Evolutionary conservation across 2,888 invertebrate species (phyloP), one percentile per base, ranked within the genome.

Genomic region (Xestia rhomboidea): DNA sequence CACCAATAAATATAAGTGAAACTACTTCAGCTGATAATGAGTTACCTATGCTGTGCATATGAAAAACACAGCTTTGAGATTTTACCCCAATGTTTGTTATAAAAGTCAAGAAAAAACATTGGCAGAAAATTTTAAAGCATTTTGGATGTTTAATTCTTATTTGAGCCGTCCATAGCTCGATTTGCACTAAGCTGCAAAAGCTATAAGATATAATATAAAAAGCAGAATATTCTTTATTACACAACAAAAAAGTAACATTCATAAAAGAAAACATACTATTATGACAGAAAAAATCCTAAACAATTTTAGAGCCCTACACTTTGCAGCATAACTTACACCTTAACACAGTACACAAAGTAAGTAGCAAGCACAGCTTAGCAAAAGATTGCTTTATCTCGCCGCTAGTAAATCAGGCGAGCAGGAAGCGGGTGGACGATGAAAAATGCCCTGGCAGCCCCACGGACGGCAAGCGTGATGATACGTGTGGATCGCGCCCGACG

Each of bases 381-480:
- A 90, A 90, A 92, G 90, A 92, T 92, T 91, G 88, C 85, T 87
- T 86, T 90, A 94, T 93, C 92, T 90, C 51, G 69, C 72, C 72
- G 83, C 85, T 84, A 89, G 89, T 94, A 93, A 94, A 93, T 94
- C 93, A 91, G 69, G 57, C 63, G 66, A 84, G 73, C 89, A 92
- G 93, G 94, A 93, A 93, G 92, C 90, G 77, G 71, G 75, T 77
- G 78, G 81, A 82, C 84, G 90, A 91, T 93, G 94, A 94, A 94
- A 94, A 94, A 94, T 93, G 87, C 85, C 85, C 87, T 88, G 82
- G 82, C 89, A 82, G 86, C 84, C 82, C 86, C 84, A 87, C 84
- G 85, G 87, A 81, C 75, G 74, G 73, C 73, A 81, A 86, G 85
- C 89, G 88, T 89, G 91, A 91, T 92, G 91, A 92, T 92, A 92